These are phyloP conservation scores for Drosophila falleni DNA, from an alignment of 2,888 invertebrate species.

Conservation along the genomic window DNA sequence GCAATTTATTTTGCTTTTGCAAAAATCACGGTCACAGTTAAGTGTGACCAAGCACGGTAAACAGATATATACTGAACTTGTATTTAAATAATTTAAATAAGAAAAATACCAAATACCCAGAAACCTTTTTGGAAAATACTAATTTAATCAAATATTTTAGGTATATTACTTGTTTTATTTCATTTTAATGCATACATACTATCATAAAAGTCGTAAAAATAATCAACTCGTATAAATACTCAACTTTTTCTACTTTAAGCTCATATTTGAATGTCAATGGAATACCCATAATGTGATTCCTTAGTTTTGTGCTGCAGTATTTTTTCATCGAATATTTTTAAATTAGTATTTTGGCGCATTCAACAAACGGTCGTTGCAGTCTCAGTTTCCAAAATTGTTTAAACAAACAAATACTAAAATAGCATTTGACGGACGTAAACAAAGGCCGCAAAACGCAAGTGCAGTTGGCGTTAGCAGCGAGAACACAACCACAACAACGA, in stretches of 20 bases:
- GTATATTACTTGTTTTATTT: not conserved
- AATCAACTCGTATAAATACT: too few species aligned
- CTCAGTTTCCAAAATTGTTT: constrained; percentile 59
- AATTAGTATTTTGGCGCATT: constrained; percentile 55
- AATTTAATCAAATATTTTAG: too few species aligned
- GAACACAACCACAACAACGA: not conserved
- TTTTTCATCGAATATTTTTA: constrained; percentile 24
- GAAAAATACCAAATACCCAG: not conserved
- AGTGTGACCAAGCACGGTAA: constrained; percentile 35
- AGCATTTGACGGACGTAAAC: constrained; percentile 53
- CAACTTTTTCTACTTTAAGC: not conserved
- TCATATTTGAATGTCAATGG: not conserved
- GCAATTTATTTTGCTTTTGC: constrained; percentile 50
- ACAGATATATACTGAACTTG: constrained; percentile 6
- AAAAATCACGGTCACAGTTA: constrained; percentile 57
- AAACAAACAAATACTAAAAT: constrained; percentile 68
- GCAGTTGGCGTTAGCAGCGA: constrained; percentile 51
- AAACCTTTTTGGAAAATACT: not conserved
- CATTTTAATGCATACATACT: not conserved
- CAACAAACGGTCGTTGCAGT: constrained; percentile 51
- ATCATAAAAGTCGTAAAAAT: not conserved
- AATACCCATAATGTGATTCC: constrained; percentile 8
- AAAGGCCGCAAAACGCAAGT: constrained; percentile 55
- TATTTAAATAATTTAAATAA: not conserved
- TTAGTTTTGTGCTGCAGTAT: constrained; percentile 19